phyloP scores from a whole-genome alignment of 2,888 invertebrate species.

The Mimumesa dahlbomi region DNA sequence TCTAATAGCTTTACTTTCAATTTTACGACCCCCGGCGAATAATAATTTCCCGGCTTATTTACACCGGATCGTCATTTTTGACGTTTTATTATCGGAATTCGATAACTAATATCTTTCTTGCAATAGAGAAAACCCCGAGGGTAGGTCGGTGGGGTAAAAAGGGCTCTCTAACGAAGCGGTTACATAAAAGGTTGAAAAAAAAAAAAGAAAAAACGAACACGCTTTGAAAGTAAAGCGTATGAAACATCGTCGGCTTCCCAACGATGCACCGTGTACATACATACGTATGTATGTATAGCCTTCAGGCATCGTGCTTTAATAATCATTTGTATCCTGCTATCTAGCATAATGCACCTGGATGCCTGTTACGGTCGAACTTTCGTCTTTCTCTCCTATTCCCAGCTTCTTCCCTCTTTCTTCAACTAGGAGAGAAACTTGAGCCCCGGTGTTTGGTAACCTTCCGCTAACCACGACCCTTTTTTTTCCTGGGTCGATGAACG shows the following conservation, averaged over 20 bases:
- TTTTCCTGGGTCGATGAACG: too few species aligned
- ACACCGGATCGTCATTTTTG: slow-evolving; percentile 43
- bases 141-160: neutral
- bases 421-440: slow-evolving; percentile 17
- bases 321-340: slow-evolving; percentile 36
- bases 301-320: slow-evolving; percentile 41
- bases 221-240: slow-evolving; percentile 15
- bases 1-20: slow-evolving; percentile 30
- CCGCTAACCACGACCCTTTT: too few species aligned
- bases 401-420: neutral
- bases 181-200: neutral
- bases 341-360: slow-evolving; percentile 9
- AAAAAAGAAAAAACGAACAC: neutral
- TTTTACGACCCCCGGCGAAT: slow-evolving; percentile 22
- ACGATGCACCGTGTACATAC: too few species aligned
- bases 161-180: slow-evolving; percentile 14
- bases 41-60: slow-evolving; percentile 50
- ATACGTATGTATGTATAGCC: slow-evolving; percentile 11
- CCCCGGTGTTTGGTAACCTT: slow-evolving; percentile 16
- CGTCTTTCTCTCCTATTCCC: neutral
- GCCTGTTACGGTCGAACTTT: slow-evolving; percentile 11
- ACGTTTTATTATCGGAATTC: slow-evolving; percentile 54
- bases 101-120: slow-evolving; percentile 43
- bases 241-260: slow-evolving; percentile 34
- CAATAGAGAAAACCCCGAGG: neutral